Conservation (phyloP, 53 echinoderm and acorn worm species). For the Zoroaster sp. region DNA sequence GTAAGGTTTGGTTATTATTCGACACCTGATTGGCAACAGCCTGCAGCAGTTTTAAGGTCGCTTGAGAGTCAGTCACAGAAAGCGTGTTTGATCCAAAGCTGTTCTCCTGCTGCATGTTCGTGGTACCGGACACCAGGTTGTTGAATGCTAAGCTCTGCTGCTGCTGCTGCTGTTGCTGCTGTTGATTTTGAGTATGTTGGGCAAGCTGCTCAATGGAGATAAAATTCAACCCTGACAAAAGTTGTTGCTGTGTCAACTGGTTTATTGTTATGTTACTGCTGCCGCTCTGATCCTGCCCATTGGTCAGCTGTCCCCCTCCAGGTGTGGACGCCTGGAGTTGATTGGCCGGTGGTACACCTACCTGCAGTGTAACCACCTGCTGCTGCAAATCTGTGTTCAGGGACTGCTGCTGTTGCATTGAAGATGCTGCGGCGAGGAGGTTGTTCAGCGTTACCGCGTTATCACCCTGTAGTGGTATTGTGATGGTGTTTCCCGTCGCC, state of each 20-base stretch:
- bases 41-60: conserved; percentile 75
- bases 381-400: conserved; percentile 37
- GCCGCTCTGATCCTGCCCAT: background rate
- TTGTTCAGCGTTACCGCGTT: conserved; percentile 50
- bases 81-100: conserved; percentile 32
- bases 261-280: conserved; percentile 1
- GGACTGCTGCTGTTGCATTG: conserved; percentile 9
- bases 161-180: conserved; percentile 23
- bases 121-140: background rate
- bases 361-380: conserved; percentile 41
- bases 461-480: conserved; percentile 27
- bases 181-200: conserved; percentile 25
- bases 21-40: conserved; percentile 82
- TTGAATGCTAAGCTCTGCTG: conserved; percentile 10
- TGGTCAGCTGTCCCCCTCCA: background rate
- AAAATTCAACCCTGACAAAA: conserved; percentile 52
- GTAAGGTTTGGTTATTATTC: conserved; percentile 16
- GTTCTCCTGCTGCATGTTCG: conserved; percentile 33
- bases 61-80: conserved; percentile 64
- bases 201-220: conserved; percentile 26
- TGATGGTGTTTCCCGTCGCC: conserved; percentile 29
- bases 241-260: conserved; percentile 45
- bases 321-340: conserved; percentile 12
- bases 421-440: conserved; percentile 13
- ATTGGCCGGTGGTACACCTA: background rate